Evolutionary conservation across 2,797 vertebrate genomes (phyloP).

Genomic region (Scomberomorus guttatus): DNA sequence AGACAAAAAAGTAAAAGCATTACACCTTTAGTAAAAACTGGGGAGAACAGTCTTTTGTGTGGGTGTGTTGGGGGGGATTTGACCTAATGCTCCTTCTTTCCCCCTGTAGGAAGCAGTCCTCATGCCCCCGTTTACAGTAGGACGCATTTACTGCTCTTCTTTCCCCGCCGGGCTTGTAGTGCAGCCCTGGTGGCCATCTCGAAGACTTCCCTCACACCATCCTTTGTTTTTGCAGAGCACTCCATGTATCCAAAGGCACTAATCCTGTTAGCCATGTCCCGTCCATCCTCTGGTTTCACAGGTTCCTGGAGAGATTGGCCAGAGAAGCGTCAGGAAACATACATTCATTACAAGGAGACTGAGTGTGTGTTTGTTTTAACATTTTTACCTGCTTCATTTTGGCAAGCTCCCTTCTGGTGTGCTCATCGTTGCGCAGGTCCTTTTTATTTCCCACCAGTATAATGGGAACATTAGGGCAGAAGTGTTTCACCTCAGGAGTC

Average conservation of each 20-base stretch:
- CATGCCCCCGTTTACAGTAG: slow-evolving; percentile 89
- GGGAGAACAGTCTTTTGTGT: slow-evolving; percentile 84
- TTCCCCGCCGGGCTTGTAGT: slow-evolving; percentile 96
- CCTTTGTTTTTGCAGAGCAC: slow-evolving; percentile 99
- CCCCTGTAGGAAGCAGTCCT: slow-evolving; percentile 78
- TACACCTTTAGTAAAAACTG: slow-evolving; percentile 84
- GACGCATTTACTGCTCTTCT: slow-evolving; percentile 95
- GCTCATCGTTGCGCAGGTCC: slow-evolving; percentile 97
- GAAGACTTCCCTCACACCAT: slow-evolving; percentile 98
- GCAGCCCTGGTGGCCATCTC: slow-evolving; percentile 99
- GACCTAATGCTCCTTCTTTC: slow-evolving; percentile 72
- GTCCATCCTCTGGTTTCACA: slow-evolving; percentile 96
- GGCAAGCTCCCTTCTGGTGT: slow-evolving; percentile 95
- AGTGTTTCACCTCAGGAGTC: slow-evolving; percentile 99
- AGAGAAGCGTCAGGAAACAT: slow-evolving; percentile 7
- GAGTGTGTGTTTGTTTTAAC: background rate
- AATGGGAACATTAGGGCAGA: slow-evolving; percentile 98
- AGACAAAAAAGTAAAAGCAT: slow-evolving; percentile 84
- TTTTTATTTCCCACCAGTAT: slow-evolving; percentile 99
- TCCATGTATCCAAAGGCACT: slow-evolving; percentile 99
- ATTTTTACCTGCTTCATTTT: slow-evolving; percentile 97
- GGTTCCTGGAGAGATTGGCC: slow-evolving; percentile 87
- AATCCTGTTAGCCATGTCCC: slow-evolving; percentile 98
- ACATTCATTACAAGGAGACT: background rate
- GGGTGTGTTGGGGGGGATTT: slow-evolving; percentile 75